These are phyloP conservation scores for Danio aesculapii DNA, from an alignment of 2,797 vertebrate species.

Conservation along the genomic window DNA sequence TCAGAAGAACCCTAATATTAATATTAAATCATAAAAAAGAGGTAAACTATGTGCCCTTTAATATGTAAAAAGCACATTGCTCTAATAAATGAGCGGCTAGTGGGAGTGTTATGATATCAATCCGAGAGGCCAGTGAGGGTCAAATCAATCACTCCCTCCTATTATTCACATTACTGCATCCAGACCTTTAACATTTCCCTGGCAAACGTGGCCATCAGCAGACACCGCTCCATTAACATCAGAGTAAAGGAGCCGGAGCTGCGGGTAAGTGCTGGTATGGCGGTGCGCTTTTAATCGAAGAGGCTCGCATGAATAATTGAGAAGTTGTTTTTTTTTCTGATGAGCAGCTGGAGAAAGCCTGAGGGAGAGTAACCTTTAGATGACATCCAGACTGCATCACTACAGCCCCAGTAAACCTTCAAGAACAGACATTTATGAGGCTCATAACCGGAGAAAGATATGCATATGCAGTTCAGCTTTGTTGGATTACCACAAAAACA, in stretches of 20 bases:
- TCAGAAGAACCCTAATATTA: too few relatives aligned
- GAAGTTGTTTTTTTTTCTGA: constrained; percentile 60
- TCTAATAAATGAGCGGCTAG: background rate
- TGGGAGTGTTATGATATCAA: background rate
- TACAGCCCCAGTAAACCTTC: constrained; percentile 51
- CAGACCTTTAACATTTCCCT: constrained; percentile 27
- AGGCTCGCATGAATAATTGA: constrained; percentile 83
- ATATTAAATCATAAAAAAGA: too few relatives aligned
- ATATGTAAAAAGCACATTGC: background rate
- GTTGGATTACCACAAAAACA: too few relatives aligned
- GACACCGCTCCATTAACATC: constrained; percentile 30
- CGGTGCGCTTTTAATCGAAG: constrained; percentile 42
- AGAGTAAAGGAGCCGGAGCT: constrained; percentile 5
- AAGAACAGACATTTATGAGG: too few relatives aligned
- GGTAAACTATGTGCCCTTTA: too few relatives aligned
- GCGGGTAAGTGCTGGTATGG: constrained; percentile 7
- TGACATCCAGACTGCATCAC: constrained; percentile 57
- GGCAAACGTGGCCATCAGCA: background rate
- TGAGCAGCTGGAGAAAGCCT: constrained; percentile 74
- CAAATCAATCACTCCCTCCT: constrained; percentile 24
- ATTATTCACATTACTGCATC: constrained; percentile 41
- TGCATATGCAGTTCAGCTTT: too few relatives aligned
- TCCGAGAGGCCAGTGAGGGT: constrained; percentile 4
- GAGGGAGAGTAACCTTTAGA: constrained; percentile 76
- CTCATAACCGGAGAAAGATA: too few relatives aligned